Base-by-base conservation (phyloP, 2,113 vertebrate species). In the Lophura nycthemera region DNA sequence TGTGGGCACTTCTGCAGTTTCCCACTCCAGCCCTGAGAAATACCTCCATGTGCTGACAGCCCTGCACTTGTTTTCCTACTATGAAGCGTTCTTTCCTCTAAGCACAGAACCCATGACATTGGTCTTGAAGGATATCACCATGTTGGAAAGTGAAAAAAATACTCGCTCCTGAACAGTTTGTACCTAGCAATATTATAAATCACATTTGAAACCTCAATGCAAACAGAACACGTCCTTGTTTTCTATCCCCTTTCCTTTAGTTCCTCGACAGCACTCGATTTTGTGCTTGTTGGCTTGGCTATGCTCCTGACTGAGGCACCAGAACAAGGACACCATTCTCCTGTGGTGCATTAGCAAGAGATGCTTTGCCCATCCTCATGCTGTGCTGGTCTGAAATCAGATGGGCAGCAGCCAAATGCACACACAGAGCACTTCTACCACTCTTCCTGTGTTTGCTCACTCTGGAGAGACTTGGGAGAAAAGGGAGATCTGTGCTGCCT, bases 211-310 rank as follows among this genome's bases (percentile, higher is more conserved):
- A 65, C 18, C 13, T 93, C 73, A 84, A 64, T 24, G 66, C 42
- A 21, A 74, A 34, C 43, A 82, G 76, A 20, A 12, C 4, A 21
- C 45, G 45, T 81, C 59, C 80, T 79, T 78, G 43, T 86, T 84
- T 95, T 81, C 65, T 27, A 78, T 88, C 52, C 34, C 13, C 42
- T 77, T 79, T 20, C 22, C 25, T 88, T 94, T 88, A 4, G 0
- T 67, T 86, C 85, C 56, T 96, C 0, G 0, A 88, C 32, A 83
- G 73, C 80, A 52, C 73, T 96, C 47, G n/a, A 60, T 43, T 81
- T 92, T 92, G 72, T 29, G 36, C 70, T 88, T 42, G 57, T 61
- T 93, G 86, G 83, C 65, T 96, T 88, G 88, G 90, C 83, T 92
- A 34, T 86, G 72, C 86, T 94, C 59, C 90, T 86, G 86, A 74